phyloP scores from a whole-genome alignment of 2,888 invertebrate genomes.

The Heliconius erato region DNA sequence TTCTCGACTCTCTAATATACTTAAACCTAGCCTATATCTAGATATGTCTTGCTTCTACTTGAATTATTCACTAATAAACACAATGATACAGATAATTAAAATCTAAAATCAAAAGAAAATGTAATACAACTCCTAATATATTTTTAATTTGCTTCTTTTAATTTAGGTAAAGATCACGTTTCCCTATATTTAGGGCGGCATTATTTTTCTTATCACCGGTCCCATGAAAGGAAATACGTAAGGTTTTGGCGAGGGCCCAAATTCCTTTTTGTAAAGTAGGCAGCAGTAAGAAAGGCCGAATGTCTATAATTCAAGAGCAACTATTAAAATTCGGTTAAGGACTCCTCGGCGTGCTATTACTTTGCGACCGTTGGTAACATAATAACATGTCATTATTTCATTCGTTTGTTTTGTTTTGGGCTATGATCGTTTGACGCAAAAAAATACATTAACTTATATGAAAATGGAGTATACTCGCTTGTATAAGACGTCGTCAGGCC shows the following conservation, averaged over 20 bases:
- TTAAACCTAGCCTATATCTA: no score
- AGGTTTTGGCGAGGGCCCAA: conserved; percentile 53
- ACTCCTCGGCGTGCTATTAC: conserved; percentile 56
- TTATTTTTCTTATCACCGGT: conserved; percentile 50
- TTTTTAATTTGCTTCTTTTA: conserved; percentile 28
- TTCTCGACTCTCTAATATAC: no score
- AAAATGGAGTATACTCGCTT: neutral
- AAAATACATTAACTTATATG: conserved; percentile 14
- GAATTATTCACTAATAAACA: no score
- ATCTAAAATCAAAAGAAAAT: neutral
- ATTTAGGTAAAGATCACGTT: conserved; percentile 30
- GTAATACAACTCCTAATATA: conserved; percentile 7
- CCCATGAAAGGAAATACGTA: conserved; percentile 51
- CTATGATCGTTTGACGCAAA: conserved; percentile 11
- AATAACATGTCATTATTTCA: conserved; percentile 70
- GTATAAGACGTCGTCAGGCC: neutral
- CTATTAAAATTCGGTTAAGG: conserved; percentile 68
- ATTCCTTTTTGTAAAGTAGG: conserved; percentile 50
- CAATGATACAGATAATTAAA: neutral
- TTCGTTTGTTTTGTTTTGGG: conserved; percentile 52
- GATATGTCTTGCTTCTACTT: no score
- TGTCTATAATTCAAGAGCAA: conserved; percentile 60
- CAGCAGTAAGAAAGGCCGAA: conserved; percentile 54
- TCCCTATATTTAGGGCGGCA: conserved; percentile 43
- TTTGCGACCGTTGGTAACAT: conserved; percentile 62